These are phyloP conservation scores for Eira barbara DNA, from an alignment of 2,113 vertebrate species.

Conservation along the genomic window DNA sequence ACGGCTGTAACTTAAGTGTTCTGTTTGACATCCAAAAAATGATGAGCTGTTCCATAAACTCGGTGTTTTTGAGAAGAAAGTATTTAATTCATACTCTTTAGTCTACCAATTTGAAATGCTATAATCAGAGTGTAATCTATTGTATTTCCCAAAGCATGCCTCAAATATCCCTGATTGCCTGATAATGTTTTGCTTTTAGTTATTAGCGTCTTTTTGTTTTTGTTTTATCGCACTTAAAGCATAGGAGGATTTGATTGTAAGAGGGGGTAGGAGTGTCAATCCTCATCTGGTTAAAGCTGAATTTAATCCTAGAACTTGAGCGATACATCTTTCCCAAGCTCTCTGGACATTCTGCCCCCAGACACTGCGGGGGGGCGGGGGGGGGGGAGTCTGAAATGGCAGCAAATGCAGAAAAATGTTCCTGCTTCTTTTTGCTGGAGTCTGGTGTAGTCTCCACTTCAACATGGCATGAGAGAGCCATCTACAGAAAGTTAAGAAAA, in stretches of 20 bases:
- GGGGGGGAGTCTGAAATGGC: background rate
- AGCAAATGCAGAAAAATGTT: background rate
- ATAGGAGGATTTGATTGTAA: conserved; percentile 56
- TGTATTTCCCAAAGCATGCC: conserved; percentile 55
- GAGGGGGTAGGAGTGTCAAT: conserved; percentile 24
- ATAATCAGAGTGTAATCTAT: conserved; percentile 54
- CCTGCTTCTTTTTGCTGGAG: conserved; percentile 5
- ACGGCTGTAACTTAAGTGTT: conserved; percentile 33
- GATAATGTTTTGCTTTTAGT: conserved; percentile 44
- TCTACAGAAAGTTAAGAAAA: conserved; percentile 73
- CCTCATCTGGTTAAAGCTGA: conserved; percentile 42
- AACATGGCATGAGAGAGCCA: conserved; percentile 72
- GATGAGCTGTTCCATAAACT: conserved; percentile 51
- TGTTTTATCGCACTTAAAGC: conserved; percentile 42
- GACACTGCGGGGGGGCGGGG: background rate
- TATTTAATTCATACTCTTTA: conserved; percentile 49
- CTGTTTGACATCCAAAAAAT: conserved; percentile 70
- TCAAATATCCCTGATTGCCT: conserved; percentile 58
- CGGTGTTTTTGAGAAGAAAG: conserved; percentile 48
- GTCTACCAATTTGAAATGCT: conserved; percentile 44
- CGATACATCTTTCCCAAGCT: background rate
- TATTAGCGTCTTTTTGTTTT: background rate
- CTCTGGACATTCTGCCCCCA: background rate
- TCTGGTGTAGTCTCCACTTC: conserved; percentile 8
- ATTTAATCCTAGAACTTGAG: background rate